Base-by-base conservation (phyloP, 37 sponge, comb jelly and placozoan species). In the Ianthella basta region DNA sequence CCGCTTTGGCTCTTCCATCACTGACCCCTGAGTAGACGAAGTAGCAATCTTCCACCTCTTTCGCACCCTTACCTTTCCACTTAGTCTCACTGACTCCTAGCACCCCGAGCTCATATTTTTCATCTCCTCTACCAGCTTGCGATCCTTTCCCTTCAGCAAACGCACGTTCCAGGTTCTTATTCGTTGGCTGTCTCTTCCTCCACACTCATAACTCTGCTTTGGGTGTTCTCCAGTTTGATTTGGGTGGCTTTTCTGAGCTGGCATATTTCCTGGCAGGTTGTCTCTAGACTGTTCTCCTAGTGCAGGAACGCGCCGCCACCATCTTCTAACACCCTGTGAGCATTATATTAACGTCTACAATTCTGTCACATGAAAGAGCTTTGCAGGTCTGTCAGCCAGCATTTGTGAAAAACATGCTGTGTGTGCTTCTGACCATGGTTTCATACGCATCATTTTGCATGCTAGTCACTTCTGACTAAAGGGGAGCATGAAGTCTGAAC, bases 41-140 rank as follows among this genome's bases (percentile, higher is more conserved):
- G 59, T 57, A 57, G 59, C 59, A 57, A 57, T 57, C 59, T 57
- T 57, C 59, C 59, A 57, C 18, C 59, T 57, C 59, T 18, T 57
- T 57, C 59, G 59, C 59, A 18, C 59, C 59, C 15, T 18, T 20
- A 15, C 59, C 59, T 18, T 57, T 57, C 59, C 59, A 57, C 59
- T 57, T 57, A 57, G 18, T 57, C 59, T 57, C 59, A 18, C 59
- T 57, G 59, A 18, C 18, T 57, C 59, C 18, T 57, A 57, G 59
- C 59, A 57, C 59, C 59, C 59, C 59, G 59, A 57, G 59, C 18
- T 18, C 59, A 20, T 57, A 57, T 57, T 57, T 18, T 57, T 57
- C 59, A 57, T 57, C 59, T 57, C 59, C 59, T 57, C 59, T 57
- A 57, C 18, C 15, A 57, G 59, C 18, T 57, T 18, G 18, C 59